These are phyloP conservation scores for Procavia capensis DNA, from an alignment of 2,113 vertebrate species.

Conservation along the genomic window DNA sequence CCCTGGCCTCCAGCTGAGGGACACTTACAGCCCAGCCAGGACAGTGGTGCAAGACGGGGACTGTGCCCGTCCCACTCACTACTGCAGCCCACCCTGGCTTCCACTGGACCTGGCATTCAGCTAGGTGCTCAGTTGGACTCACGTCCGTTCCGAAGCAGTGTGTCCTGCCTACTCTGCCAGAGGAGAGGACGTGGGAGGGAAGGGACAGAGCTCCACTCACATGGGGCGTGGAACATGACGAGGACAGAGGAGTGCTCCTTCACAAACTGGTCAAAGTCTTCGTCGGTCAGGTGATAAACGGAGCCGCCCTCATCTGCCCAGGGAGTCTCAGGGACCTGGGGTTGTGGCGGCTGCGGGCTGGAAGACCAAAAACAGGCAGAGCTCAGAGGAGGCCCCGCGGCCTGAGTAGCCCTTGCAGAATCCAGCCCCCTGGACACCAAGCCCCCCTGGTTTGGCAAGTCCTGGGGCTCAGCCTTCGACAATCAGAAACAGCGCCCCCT, in stretches of 20 bases:
- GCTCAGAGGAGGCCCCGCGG: constrained; percentile 68
- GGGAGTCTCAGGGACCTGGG: constrained; percentile 94
- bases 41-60: neutral
- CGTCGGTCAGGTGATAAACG: constrained; percentile 96
- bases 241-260: constrained; percentile 95
- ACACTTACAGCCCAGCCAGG: neutral
- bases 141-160: neutral
- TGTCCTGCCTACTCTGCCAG: neutral
- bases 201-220: constrained; percentile 90
- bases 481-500: neutral
- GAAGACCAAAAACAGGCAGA: constrained; percentile 83
- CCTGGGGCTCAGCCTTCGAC: neutral
- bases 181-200: neutral
- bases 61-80: neutral
- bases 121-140: neutral
- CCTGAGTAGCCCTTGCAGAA: constrained; percentile 42
- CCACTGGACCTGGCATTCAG: neutral
- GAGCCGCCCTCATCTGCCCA: constrained; percentile 96
- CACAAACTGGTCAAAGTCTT: constrained; percentile 95
- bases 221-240: constrained; percentile 99
- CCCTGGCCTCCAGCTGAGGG: neutral
- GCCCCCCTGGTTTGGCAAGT: neutral
- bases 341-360: constrained; percentile 95
- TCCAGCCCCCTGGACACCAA: constrained; percentile 62
- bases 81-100: neutral